Evolutionary conservation across 2,113 vertebrate species (phyloP).

Genomic region (Proterorhinus semilunaris): DNA sequence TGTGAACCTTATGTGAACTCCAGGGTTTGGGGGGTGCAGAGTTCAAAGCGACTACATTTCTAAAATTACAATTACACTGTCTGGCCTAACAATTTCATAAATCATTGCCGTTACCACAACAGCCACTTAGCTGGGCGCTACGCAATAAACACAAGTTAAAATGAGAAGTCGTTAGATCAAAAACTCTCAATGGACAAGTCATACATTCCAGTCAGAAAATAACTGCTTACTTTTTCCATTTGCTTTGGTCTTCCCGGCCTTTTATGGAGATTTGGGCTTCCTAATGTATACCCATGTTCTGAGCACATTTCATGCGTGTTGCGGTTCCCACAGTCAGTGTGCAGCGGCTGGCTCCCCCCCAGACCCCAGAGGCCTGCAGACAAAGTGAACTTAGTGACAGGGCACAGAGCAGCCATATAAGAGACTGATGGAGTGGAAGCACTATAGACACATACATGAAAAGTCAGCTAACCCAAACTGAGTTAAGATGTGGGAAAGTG

Average conservation of each 20-base stretch:
- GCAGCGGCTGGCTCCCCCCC: slow-evolving; percentile 39
- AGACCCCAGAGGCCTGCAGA: slow-evolving; percentile 54
- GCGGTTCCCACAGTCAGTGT: slow-evolving; percentile 61
- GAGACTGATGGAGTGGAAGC: slow-evolving; percentile 42
- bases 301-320: slow-evolving; percentile 24
- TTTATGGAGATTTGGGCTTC: slow-evolving; percentile 61
- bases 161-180: slow-evolving; percentile 13
- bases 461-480: slow-evolving; percentile 3
- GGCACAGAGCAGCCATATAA: slow-evolving; percentile 31
- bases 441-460: slow-evolving; percentile 27
- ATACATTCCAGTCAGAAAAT: slow-evolving; percentile 46
- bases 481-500: slow-evolving; percentile 44
- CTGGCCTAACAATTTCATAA: neutral
- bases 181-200: slow-evolving; percentile 44
- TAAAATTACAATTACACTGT: neutral
- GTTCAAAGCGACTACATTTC: neutral
- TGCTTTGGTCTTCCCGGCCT: slow-evolving; percentile 38
- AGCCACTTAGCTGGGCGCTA: neutral
- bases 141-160: slow-evolving; percentile 1
- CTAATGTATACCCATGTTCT: slow-evolving; percentile 3
- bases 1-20: neutral
- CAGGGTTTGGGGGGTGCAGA: neutral
- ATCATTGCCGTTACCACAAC: neutral
- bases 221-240: slow-evolving; percentile 12
- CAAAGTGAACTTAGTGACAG: slow-evolving; percentile 42